Evolutionary conservation across 2,113 vertebrate genomes (phyloP).

Genomic region (Delphinapterus leucas): DNA sequence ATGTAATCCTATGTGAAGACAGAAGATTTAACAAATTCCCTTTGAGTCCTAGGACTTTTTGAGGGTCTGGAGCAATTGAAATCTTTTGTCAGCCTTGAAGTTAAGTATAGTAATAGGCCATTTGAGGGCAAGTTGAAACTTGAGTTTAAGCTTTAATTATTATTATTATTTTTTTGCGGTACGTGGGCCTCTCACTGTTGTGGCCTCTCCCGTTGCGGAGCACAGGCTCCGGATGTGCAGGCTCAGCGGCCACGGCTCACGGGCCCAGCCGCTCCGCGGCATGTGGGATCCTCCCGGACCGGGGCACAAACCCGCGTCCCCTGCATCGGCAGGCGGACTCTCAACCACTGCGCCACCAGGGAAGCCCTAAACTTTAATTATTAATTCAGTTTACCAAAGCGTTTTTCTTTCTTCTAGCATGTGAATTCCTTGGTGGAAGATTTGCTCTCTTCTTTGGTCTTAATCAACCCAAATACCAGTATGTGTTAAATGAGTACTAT

Average conservation of each 20-base stretch:
- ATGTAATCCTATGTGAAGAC: not conserved
- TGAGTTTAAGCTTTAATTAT: not conserved
- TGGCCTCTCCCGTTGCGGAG: no score
- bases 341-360: no score
- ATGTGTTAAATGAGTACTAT: conserved; percentile 78
- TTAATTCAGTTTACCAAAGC: not conserved
- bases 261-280: no score
- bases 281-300: no score
- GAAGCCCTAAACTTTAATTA: not conserved
- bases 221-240: no score
- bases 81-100: not conserved
- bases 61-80: not conserved
- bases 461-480: conserved; percentile 83
- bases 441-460: conserved; percentile 82
- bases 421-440: conserved; percentile 84
- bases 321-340: no score
- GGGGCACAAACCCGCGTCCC: no score
- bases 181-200: no score
- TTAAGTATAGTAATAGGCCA: not conserved
- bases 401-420: conserved; percentile 74
- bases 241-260: no score
- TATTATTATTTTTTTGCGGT: no score
- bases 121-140: not conserved
- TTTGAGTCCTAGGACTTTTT: not conserved
- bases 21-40: not conserved